Evolutionary conservation across 2,113 vertebrate genomes (phyloP).

Genomic region (Neolamprologus fasciatus): DNA sequence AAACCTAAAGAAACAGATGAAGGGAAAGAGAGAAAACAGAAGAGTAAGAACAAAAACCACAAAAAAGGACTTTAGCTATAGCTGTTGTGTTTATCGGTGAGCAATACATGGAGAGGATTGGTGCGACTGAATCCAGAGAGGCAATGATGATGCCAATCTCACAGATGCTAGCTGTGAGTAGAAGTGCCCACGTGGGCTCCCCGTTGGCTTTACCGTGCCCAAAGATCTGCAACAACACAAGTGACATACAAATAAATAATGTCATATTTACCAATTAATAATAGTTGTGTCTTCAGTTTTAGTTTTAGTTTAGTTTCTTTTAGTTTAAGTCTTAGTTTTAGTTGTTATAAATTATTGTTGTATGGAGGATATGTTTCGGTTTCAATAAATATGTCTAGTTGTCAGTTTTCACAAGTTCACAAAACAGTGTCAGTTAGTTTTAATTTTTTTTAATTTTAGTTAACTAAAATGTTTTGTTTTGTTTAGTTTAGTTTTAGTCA

Average conservation of each 20-base stretch:
- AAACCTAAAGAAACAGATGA: slow-evolving; percentile 75
- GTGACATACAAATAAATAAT: background rate
- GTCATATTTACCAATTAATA: background rate
- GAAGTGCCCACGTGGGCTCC: slow-evolving; percentile 95
- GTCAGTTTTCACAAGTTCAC: background rate
- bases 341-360: background rate
- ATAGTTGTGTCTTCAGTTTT: background rate
- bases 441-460: background rate
- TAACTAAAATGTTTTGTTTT: background rate
- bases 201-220: slow-evolving; percentile 96
- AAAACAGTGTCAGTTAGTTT: background rate
- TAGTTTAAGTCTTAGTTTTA: background rate
- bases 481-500: background rate
- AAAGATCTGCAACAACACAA: slow-evolving; percentile 77
- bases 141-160: slow-evolving; percentile 98
- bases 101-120: slow-evolving; percentile 93
- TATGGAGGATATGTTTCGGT: background rate
- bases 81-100: background rate
- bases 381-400: background rate
- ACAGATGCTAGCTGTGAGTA: slow-evolving; percentile 92
- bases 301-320: background rate
- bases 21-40: background rate
- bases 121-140: slow-evolving; percentile 92
- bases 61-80: background rate
- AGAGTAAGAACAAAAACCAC: background rate